Base-by-base conservation (phyloP, 1,140 invertebrate genomes). In the Paraescarpia echinospica region DNA sequence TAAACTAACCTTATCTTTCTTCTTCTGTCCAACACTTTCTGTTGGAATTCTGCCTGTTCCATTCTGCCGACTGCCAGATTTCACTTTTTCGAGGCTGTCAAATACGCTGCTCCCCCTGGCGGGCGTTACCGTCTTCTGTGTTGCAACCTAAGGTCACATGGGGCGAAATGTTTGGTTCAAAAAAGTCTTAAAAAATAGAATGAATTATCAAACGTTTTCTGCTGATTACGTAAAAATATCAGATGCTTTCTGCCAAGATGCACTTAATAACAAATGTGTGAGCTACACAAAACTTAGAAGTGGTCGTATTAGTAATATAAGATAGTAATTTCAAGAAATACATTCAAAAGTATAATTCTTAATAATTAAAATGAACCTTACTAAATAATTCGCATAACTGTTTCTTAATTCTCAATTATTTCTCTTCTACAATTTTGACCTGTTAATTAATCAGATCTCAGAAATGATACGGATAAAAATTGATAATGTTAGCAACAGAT, bases 31-130 rank as follows among this genome's bases (percentile, higher is more conserved):
- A 18, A 27, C 12, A 35, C 27, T 35, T 93, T 27, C 59, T 34
- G n/a, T 35, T 27, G 41, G 59, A 33, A 4, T 77, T 77, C 27
- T 77, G 59, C 59, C 59, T 77, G 59, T 77, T 77, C 59, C 59
- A 77, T 77, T 77, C 59, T 14, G 59, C 59, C 59, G 59, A 77
- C 59, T 77, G 59, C 59, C 59, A 77, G 33, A 33, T 94, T 94
- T 95, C 48, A 94, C 94, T 92, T 94, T 95, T 48, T 94, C 93
- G 94, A 96, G 94, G 34, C 93, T 93, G 92, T 96, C 95, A 94
- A 96, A 96, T 22, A 96, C 94, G 34, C 95, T 95, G 33, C 94
- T 95, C 14, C 95, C 95, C 89, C 94, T 95, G 22, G 93, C 93
- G 34, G 93, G 14, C 22, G 93, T 33, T 14, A 92, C n/a, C 6